A percentile compares a stretch with the other conserved stretches of the same genome.
Evolutionary conservation across 2,113 vertebrate genomes (phyloP).

Genomic region (Sphaerodactylus townsendi): DNA sequence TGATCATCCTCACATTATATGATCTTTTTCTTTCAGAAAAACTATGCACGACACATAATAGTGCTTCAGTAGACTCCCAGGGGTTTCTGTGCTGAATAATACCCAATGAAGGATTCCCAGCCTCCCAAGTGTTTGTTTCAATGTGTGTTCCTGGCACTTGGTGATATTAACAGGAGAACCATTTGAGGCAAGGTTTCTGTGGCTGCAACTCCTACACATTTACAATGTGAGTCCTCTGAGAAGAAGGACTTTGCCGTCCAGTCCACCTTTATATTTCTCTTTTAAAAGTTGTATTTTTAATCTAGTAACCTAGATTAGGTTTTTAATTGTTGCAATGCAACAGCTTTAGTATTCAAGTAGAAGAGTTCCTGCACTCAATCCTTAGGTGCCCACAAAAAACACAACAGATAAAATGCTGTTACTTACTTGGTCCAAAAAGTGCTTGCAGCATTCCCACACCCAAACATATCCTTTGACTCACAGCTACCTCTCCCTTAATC

Average conservation of each 20-base stretch:
- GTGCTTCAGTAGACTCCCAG: neutral
- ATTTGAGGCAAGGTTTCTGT: neutral
- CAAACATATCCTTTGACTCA: neutral
- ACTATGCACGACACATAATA: neutral
- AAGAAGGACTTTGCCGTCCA: neutral
- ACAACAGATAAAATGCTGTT: neutral
- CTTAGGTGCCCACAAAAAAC: neutral
- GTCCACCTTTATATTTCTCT: too few relatives aligned
- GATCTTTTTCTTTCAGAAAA: neutral
- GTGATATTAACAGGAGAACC: neutral
- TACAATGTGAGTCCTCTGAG: neutral
- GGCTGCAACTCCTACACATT: neutral
- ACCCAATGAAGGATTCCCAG: neutral
- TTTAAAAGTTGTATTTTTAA: neutral
- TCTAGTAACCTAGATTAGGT: neutral
- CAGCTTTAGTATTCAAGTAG: neutral
- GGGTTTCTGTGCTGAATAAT: neutral
- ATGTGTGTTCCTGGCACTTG: neutral
- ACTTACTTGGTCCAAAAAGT: constrained; percentile 29
- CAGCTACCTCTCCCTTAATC: neutral
- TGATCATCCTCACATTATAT: neutral
- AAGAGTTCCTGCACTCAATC: neutral
- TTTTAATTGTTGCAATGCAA: neutral
- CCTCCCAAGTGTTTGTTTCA: neutral
- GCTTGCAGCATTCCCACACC: neutral